Percentiles rank a stretch among this genome's conserved stretches.
phyloP scores from a whole-genome alignment of 2,113 vertebrate species.

The Amazona guildingii region DNA sequence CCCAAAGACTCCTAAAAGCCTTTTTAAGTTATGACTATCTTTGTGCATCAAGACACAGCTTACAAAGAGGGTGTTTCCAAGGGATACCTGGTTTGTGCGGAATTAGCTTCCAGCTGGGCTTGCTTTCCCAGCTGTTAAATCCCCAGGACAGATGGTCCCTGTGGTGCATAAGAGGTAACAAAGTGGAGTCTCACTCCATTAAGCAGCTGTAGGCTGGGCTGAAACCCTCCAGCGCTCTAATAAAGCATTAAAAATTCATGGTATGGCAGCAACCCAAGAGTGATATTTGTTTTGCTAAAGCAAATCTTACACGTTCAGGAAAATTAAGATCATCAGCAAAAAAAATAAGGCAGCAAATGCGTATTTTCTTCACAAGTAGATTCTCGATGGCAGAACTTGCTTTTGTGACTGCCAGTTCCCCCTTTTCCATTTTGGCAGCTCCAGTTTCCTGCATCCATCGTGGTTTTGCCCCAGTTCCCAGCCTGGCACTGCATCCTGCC shows the following conservation, averaged over 20 bases:
- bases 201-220: neutral
- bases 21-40: rapidly evolving
- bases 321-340: conserved; percentile 18
- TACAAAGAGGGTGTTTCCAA: neutral
- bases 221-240: neutral
- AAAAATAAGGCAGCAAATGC: neutral
- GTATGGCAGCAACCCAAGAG: conserved; percentile 37
- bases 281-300: conserved; percentile 39
- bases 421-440: neutral
- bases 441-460: neutral
- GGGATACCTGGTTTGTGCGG: neutral
- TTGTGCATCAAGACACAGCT: rapidly evolving
- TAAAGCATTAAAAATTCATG: conserved; percentile 45
- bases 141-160: neutral
- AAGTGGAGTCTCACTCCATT: neutral
- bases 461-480: neutral
- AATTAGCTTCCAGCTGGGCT: neutral
- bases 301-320: neutral
- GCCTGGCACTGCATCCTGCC: neutral
- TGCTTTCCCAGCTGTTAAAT: neutral
- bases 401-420: neutral
- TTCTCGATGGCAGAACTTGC: conserved; percentile 18
- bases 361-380: conserved; percentile 19
- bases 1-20: neutral
- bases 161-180: neutral